Conservation (phyloP, 2,888 invertebrate genomes). For the Hydroisotoma schaefferi region DNA sequence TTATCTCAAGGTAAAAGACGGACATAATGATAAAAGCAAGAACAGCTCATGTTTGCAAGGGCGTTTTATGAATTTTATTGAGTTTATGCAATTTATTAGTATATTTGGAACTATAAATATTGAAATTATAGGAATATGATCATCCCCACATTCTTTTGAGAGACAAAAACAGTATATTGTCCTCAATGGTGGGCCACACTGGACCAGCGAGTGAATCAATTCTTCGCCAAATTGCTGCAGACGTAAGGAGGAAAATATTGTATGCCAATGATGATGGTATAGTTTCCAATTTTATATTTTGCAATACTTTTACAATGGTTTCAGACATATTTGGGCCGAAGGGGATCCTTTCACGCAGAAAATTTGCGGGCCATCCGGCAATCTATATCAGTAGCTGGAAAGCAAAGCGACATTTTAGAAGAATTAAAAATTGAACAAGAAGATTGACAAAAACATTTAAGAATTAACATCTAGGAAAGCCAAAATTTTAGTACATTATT, state of each 20-base stretch:
- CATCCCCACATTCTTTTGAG: slow-evolving; percentile 68
- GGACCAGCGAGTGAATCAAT: slow-evolving; percentile 65
- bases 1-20: slow-evolving; percentile 55
- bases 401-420: too few relatives aligned
- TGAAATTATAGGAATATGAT: slow-evolving; percentile 62
- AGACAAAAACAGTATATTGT: slow-evolving; percentile 61
- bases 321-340: slow-evolving; percentile 27
- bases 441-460: too few relatives aligned
- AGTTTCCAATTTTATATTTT: background rate
- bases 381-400: slow-evolving; percentile 8
- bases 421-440: too few relatives aligned
- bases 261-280: too few relatives aligned
- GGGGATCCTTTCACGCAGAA: slow-evolving; percentile 22
- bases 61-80: background rate
- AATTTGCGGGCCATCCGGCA: slow-evolving; percentile 21
- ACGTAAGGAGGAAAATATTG: slow-evolving; percentile 49
- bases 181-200: slow-evolving; percentile 66
- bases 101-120: background rate
- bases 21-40: background rate
- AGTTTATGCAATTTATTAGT: too few relatives aligned
- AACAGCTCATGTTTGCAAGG: background rate
- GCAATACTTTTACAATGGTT: background rate
- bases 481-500: too few relatives aligned
- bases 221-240: slow-evolving; percentile 62
- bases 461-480: too few relatives aligned